Base-by-base conservation (phyloP, 92 coral and sea anemone species). In the Metridium senile region DNA sequence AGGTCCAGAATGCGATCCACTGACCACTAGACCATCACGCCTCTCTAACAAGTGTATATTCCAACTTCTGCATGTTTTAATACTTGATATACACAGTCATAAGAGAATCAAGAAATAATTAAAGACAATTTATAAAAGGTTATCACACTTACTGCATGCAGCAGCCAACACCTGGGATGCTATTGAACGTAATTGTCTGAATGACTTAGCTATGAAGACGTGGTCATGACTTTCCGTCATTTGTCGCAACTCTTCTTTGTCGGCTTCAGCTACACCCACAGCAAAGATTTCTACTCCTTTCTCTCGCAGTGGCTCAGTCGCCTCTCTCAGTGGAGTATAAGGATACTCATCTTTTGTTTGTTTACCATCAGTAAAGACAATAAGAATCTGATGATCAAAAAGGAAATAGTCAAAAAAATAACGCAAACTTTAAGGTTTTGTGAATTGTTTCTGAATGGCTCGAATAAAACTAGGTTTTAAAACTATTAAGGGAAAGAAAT, bases 361-460 rank as follows among this genome's bases (percentile, higher is more conserved):
- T 9, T 62, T 64, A 19, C 88, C 88, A 57, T 84, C 88, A 0
- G 88, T 78, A 66, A 84, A 71, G 21, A 84, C 33, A 1, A 84
- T 71, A 4, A 71, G 19, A 34, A 78, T 34, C 88, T 63, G 45
- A 22, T 10, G 29, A 61, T 22, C 1, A 63, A 28, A 63, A 63
- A 1, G 17, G 1, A 63, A 3, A 7, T 11, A 63, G 1, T 28
- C 39, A 29, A 11, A 2, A 9, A n/a, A n/a, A n/a, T n/a, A n/a
- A n/a, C n/a, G n/a, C n/a, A n/a, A n/a, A n/a, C n/a, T n/a, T n/a
- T n/a, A n/a, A n/a, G n/a, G n/a, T n/a, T n/a, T n/a, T n/a, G n/a
- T n/a, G n/a, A n/a, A n/a, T n/a, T n/a, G n/a, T n/a, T n/a, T n/a
- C n/a, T n/a, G n/a, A n/a, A n/a, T n/a, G n/a, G n/a, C n/a, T n/a